Base-by-base conservation (phyloP, 2,113 vertebrate genomes). In the Apeltes quadracus region DNA sequence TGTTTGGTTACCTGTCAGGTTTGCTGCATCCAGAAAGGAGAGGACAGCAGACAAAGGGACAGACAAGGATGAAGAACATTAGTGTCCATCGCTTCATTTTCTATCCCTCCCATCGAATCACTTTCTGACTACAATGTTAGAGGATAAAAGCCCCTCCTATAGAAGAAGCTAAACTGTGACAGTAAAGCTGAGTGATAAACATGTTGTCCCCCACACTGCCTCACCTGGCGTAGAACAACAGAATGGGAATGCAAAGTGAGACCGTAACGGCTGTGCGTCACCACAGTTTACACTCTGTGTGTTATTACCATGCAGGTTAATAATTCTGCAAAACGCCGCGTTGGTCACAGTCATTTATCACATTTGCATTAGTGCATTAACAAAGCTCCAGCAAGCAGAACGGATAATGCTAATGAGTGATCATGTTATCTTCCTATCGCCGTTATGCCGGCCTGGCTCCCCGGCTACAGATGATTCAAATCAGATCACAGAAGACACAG, bases 1-100 rank as follows among this genome's bases (percentile, higher is more conserved):
- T 46, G 82, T 72, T 87, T 88, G 79, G 95, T 97, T 96, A 98
- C 97, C 96, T 98, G 97, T 98, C 97, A 87, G 97, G 97, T 95
- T 98, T 98, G 95, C 97, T 98, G 94, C 94, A 94, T 88, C 76
- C 84, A 84, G 90, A 84, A 90, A 85, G 90, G 91, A 87, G 82
- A 87, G 82, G 87, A 67, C 94, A 76, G 78, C 68, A 86, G 80
- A 90, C 77, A 79, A 78, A 88, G 83, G 78, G 67, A 85, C 29
- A 90, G 74, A 89, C 75, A 88, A 78, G 74, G 70, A 81, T 73
- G 85, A 87, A 88, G 80, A 85, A 51, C 64, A 87, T 91, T 91
- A 91, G 85, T 77, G 69, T n/a, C n/a, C n/a, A n/a, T n/a, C n/a
- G n/a, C n/a, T n/a, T n/a, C n/a, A n/a, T n/a, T n/a, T n/a, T n/a